These are phyloP conservation scores for Pluvialis apricaria DNA, from an alignment of 2,113 vertebrate genomes.

Conservation along the genomic window DNA sequence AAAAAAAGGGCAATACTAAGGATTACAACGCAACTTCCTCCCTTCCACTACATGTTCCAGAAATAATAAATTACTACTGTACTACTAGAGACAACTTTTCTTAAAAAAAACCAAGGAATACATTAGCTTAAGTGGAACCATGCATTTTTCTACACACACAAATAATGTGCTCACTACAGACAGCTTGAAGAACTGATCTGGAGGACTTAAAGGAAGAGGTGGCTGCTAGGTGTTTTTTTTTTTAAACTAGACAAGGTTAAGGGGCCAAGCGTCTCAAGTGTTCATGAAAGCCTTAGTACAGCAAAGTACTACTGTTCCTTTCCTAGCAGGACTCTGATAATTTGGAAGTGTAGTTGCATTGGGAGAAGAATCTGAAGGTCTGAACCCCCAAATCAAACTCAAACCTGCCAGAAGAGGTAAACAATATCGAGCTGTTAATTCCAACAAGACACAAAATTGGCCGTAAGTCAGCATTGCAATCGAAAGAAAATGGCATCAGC, in stretches of 20 bases:
- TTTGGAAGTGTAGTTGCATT: accelerated
- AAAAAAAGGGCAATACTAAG: background rate
- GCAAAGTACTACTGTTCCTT: background rate
- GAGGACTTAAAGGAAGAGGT: background rate
- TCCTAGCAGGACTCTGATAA: background rate
- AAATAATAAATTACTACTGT: background rate
- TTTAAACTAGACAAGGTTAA: background rate
- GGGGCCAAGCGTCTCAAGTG: background rate
- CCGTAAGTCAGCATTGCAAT: background rate
- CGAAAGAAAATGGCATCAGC: background rate
- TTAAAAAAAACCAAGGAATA: background rate
- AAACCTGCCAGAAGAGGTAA: background rate
- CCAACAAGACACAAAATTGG: background rate
- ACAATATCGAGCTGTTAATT: background rate
- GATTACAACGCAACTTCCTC: constrained; percentile 20
- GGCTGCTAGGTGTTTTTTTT: background rate
- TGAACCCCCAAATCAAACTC: background rate
- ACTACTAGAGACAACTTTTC: background rate
- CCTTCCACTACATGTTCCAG: background rate
- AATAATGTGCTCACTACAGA: background rate
- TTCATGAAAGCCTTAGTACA: background rate
- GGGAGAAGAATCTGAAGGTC: background rate
- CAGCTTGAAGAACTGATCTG: background rate
- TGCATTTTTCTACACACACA: background rate
- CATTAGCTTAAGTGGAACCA: background rate